phyloP scores from a whole-genome alignment of 2,888 invertebrate species.

The Xestia rhomboidea region DNA sequence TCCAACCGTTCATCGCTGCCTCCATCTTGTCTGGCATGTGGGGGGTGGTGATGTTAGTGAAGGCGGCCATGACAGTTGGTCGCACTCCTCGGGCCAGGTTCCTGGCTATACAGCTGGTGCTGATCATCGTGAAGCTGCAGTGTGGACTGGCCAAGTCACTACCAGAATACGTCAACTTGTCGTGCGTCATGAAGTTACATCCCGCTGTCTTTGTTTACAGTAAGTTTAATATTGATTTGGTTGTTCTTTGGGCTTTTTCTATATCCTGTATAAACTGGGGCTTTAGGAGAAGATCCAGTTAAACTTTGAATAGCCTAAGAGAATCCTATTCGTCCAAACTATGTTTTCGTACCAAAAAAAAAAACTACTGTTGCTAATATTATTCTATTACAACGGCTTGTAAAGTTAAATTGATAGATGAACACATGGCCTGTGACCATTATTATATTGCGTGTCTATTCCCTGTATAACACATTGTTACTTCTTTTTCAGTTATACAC shows the following conservation, averaged over 20 bases:
- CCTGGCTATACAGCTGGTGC: conserved; percentile 91
- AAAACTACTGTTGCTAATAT: not conserved
- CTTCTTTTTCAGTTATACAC: conserved; percentile 91
- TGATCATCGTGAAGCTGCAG: conserved; percentile 93
- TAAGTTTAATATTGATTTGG: conserved; percentile 88
- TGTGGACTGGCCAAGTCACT: conserved; percentile 90
- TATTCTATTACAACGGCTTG: not conserved
- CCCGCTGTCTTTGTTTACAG: conserved; percentile 92
- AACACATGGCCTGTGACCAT: not conserved
- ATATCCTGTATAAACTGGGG: not conserved
- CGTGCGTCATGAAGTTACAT: conserved; percentile 92
- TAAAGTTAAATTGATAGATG: not conserved
- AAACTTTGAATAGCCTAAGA: not conserved
- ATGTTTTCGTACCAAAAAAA: not conserved
- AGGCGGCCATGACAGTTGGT: conserved; percentile 83
- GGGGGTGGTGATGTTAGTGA: conserved; percentile 92
- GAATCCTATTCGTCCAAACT: not conserved
- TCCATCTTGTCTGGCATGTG: conserved; percentile 93
- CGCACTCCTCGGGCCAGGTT: conserved; percentile 88
- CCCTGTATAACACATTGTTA: conserved; percentile 62
- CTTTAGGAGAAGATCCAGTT: not conserved
- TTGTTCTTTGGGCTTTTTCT: not conserved
- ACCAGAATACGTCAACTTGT: conserved; percentile 89
- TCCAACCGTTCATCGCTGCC: conserved; percentile 92
- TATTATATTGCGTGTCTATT: not conserved